Evolutionary conservation across 2,888 invertebrate genomes (phyloP), one percentile per base, ranked within the genome.

Genomic region (Pterostichus niger): DNA sequence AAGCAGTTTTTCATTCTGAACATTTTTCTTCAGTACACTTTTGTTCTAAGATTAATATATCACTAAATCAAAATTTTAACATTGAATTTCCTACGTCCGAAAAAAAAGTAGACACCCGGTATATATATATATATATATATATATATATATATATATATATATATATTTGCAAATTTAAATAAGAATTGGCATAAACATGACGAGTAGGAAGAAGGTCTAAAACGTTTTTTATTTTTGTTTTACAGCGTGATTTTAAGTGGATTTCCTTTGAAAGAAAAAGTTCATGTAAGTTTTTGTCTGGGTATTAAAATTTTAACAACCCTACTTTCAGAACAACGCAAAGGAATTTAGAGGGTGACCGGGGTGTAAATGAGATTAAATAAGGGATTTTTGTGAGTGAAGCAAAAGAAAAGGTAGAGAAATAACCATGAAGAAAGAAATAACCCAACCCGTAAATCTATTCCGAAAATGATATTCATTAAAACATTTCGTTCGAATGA

Each of bases 311-410:
- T 77, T 77, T 77, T 54, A 77, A 77, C 40, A 77, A 35, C 54
- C 54, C 56, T 54, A 54, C 77, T 56, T 77, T 33, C 31, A 49
- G 59, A 77, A 75, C 49, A 75, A 9, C 15, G 33, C 52, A 11
- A 33, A 75, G 54, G 71, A 71, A 44, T 71, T 71, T 46, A 71
- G 17, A 49, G 75, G 73, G 75, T 31, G 52, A 75, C 75, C 52
- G 49, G 75, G 59, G 75, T 82, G 82, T 68, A 75, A 82, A 82
- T 75, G 75, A 82, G 82, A 75, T 82, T 82, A 82, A 82, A 81
- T 71, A 71, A 81, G 73, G 49, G 75, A 31, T 64, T 77, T 77
- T 59, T 13, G 24, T 7, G 40, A 40, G 24, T 7, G 40, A 40
- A 6, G 40, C 52, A 75, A 49, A 73, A 73, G 49, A 73, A 75